phyloP scores from a whole-genome alignment of 2,888 invertebrate genomes.

The Drosophila antonietae region DNA sequence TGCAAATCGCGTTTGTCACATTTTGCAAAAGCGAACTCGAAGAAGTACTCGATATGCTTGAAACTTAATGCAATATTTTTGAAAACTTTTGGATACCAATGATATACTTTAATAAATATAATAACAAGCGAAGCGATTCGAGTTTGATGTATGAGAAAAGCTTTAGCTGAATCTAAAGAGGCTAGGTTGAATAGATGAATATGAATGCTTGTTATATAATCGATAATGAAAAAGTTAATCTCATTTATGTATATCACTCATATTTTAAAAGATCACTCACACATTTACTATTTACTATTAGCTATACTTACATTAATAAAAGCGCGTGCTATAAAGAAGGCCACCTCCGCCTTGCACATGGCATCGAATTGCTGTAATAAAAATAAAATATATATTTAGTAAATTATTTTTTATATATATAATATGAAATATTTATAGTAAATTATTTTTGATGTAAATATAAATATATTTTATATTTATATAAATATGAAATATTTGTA shows the following conservation, averaged over 20 bases:
- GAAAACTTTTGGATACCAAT: neutral
- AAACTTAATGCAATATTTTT: neutral
- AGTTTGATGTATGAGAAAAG: neutral
- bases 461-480: neutral
- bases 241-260: neutral
- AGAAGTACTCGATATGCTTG: neutral
- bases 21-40: slow-evolving; percentile 1
- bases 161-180: neutral
- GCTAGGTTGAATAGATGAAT: neutral
- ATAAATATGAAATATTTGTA: no score
- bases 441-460: no score
- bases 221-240: neutral
- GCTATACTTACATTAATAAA: slow-evolving; percentile 89
- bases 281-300: neutral
- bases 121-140: neutral
- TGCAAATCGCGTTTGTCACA: slow-evolving; percentile 12
- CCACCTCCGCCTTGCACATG: slow-evolving; percentile 91
- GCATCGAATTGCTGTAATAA: slow-evolving; percentile 90
- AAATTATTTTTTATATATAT: no score
- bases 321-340: slow-evolving; percentile 90
- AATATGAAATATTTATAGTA: no score
- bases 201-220: neutral
- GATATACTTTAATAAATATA: neutral
- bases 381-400: neutral
- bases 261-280: neutral